Conservation (phyloP, 2,888 invertebrate species). For the Tetramorium bicarinatum region DNA sequence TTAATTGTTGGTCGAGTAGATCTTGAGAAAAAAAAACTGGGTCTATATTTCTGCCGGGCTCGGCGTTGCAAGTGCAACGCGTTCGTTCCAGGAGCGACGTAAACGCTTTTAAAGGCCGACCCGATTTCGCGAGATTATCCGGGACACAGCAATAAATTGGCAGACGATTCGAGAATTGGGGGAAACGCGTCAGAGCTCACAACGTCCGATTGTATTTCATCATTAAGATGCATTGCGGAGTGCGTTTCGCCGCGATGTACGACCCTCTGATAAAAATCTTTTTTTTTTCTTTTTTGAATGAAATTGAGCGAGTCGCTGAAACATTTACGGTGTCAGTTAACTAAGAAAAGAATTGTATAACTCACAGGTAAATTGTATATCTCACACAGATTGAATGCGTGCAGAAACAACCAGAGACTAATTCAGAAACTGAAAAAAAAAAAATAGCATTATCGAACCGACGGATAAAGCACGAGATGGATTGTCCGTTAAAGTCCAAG, state of each 20-base stretch:
- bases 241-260: neutral
- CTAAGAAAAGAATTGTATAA: neutral
- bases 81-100: neutral
- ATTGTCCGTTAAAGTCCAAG: neutral
- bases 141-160: conserved; percentile 24
- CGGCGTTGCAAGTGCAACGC: neutral
- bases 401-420: neutral
- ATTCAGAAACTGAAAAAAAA: neutral
- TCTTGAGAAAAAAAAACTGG: neutral
- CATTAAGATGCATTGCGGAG: neutral
- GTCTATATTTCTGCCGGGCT: neutral
- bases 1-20: too few relatives aligned
- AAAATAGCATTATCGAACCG: neutral
- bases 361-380: neutral
- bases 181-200: conserved; percentile 14
- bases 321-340: neutral
- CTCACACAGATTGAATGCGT: neutral
- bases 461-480: neutral
- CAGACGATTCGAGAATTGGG: conserved; percentile 4
- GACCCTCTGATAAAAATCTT: neutral
- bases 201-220: neutral
- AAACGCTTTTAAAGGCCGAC: neutral
- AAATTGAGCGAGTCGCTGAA: neutral
- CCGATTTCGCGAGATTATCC: conserved; percentile 8
- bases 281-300: neutral